These are phyloP conservation scores for Percopsis omiscomaycus DNA, from an alignment of 2,797 vertebrate genomes.

Conservation along the genomic window DNA sequence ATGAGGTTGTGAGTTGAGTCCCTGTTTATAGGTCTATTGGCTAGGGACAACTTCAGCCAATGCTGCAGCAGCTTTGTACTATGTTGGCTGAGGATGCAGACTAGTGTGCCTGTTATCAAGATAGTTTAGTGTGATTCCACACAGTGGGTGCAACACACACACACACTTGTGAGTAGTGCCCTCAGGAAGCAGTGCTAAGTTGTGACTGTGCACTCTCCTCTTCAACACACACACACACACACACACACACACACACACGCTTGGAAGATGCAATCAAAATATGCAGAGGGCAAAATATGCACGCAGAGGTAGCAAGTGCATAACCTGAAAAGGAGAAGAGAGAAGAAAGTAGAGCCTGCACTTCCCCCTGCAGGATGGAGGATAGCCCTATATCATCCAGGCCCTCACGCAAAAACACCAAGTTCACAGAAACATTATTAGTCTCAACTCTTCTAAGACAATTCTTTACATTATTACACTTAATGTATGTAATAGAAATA, in stretches of 20 bases:
- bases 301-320: slow-evolving; percentile 51
- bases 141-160: slow-evolving; percentile 46
- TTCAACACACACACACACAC: slow-evolving; percentile 7
- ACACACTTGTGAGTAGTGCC: slow-evolving; percentile 48
- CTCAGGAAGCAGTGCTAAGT: slow-evolving; percentile 49
- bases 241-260: slow-evolving; percentile 16
- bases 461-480: not conserved
- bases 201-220: slow-evolving; percentile 22
- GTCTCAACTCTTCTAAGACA: slow-evolving; percentile 14
- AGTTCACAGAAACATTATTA: slow-evolving; percentile 34
- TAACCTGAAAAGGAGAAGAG: slow-evolving; percentile 74
- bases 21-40: slow-evolving; percentile 15
- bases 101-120: slow-evolving; percentile 33
- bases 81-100: slow-evolving; percentile 35
- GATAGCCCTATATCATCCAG: slow-evolving; percentile 60
- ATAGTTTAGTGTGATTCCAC: slow-evolving; percentile 50
- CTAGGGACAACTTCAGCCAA: slow-evolving; percentile 50
- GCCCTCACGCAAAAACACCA: slow-evolving; percentile 49
- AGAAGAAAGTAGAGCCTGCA: slow-evolving; percentile 42
- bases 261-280: slow-evolving; percentile 34
- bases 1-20: not conserved
- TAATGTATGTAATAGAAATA: slow-evolving; percentile 1
- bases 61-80: slow-evolving; percentile 12
- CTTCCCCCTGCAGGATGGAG: slow-evolving; percentile 60
- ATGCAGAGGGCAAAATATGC: slow-evolving; percentile 40